Base-by-base conservation (phyloP, 1,140 invertebrate species). In the Alviniconcha marisindica region DNA sequence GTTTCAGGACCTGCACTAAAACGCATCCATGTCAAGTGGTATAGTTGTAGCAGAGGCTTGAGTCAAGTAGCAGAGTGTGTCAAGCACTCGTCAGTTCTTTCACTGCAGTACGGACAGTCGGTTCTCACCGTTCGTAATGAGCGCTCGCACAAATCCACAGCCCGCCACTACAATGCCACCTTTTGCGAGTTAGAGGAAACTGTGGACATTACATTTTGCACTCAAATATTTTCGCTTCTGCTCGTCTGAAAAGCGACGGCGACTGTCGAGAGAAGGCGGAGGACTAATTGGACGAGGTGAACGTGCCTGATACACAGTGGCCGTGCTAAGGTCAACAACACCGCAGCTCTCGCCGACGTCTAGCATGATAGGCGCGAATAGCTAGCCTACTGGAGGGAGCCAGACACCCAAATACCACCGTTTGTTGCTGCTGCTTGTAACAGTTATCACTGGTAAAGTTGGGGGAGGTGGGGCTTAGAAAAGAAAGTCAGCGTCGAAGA, bases 151-250 rank as follows among this genome's bases (percentile, higher is more conserved):
- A 60, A 60, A 24, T 60, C 56, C 56, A 60, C 7, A 60, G 56
- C 56, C 24, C 56, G 10, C n/a, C 56, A 15, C 10, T 15, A 31
- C 42, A 54, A 33, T 36, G 21, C 24, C 44, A n/a, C 33, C 1
- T 31, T 44, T 44, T 31, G 48, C 48, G 31, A 15, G 24, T 48
- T 54, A 21, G 38, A 51, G n/a, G 76, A 36, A n/a, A 44, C 14
- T 77, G 76, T 77, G n/a, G 76, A 77, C 76, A 28, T 56, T 54
- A 31, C 54, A 77, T 14, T 54, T 77, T 77, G 76, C 44, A 28
- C 44, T 77, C 44, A 77, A 77, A 77, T 77, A 56, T 77, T 77
- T 56, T 77, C 33, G 76, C 48, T 77, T 77, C 44, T 77, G 44
- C 7, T 28, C 44, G 76, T 5, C 5, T 28, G n/a, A 28, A 54